Evolutionary conservation across 2,113 vertebrate genomes (phyloP).

Genomic region (Oophaga pumilio): DNA sequence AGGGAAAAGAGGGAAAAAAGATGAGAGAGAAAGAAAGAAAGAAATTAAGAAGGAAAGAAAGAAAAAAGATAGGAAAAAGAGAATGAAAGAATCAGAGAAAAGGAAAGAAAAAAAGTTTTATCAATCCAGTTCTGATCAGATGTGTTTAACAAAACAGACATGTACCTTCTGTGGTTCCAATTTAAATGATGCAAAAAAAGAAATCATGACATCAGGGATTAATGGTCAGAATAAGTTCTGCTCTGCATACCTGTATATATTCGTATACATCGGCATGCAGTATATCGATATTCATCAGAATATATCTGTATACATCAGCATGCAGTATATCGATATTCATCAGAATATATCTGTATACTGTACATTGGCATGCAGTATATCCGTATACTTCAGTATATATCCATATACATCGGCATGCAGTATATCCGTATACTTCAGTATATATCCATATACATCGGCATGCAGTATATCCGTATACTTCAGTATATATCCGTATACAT

Average conservation of each 20-base stretch:
- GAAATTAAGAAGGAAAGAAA: background rate
- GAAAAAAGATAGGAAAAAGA: background rate
- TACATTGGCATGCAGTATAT: background rate
- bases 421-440: background rate
- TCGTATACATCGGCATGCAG: no score
- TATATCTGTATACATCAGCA: no score
- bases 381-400: background rate
- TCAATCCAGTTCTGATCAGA: background rate
- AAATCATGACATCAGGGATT: background rate
- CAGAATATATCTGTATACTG: constrained; percentile 4
- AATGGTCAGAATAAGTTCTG: background rate
- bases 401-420: background rate
- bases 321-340: no score
- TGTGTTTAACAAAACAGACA: background rate
- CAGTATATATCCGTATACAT: background rate
- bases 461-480: background rate
- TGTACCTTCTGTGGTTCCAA: constrained; percentile 73
- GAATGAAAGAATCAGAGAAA: no score
- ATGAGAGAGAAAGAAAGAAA: background rate
- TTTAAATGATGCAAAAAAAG: constrained; percentile 44
- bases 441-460: background rate
- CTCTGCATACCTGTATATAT: no score
- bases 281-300: no score
- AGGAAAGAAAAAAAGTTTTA: background rate
- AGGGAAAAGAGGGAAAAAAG: no score